phyloP scores from a whole-genome alignment of 2,113 vertebrate species.

The Syngnathoides biaculeatus region DNA sequence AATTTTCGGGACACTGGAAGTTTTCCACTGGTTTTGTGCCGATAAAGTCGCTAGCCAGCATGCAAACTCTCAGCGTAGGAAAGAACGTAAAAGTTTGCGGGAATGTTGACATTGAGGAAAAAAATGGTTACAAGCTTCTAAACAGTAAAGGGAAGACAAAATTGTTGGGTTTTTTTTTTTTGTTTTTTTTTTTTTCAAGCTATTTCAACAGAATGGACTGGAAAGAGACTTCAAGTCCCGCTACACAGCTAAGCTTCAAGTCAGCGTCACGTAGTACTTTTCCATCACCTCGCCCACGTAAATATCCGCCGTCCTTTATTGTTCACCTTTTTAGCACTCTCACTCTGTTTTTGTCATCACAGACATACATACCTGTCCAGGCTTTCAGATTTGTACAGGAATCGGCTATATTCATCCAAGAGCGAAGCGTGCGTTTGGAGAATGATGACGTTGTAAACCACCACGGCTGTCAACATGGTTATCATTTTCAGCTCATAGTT shows the following conservation, averaged over 20 bases:
- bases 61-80: not conserved
- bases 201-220: constrained; percentile 4
- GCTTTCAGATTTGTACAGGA: constrained; percentile 80
- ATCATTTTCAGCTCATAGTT: constrained; percentile 97
- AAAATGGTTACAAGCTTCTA: constrained; percentile 1
- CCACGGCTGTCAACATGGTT: constrained; percentile 88
- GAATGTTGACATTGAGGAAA: not conserved
- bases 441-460: constrained; percentile 89
- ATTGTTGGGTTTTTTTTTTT: too few species aligned
- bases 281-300: not conserved
- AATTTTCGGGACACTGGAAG: too few species aligned
- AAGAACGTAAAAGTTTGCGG: not conserved
- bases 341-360: not conserved
- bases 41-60: not conserved
- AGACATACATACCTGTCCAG: constrained; percentile 79
- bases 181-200: not conserved
- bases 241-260: not conserved
- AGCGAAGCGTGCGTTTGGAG: constrained; percentile 86
- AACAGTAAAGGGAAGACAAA: too few species aligned
- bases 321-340: not conserved
- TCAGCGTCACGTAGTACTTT: not conserved
- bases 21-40: not conserved
- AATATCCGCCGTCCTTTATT: not conserved
- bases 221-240: constrained; percentile 1
- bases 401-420: constrained; percentile 89